Evolutionary conservation across 2,113 vertebrate genomes (phyloP).

Genomic region (Porphyrio hochstetteri): DNA sequence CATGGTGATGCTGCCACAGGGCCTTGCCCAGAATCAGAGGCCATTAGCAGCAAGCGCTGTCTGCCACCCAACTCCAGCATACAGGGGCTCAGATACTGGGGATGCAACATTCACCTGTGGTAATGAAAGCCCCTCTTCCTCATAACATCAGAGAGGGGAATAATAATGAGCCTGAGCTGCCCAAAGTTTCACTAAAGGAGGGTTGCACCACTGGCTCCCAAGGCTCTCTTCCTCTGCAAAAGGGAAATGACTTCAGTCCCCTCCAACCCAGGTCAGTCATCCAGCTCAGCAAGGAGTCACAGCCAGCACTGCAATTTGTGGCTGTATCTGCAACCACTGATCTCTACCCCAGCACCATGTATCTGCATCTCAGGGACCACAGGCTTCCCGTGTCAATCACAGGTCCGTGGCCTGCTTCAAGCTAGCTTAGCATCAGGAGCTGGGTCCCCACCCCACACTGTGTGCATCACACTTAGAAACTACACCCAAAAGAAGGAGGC

Average conservation of each 20-base stretch:
- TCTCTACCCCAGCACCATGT: not conserved
- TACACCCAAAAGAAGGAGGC: not conserved
- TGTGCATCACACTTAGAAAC: accelerated
- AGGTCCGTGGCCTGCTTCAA: not conserved
- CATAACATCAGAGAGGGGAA: not conserved
- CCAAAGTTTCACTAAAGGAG: not conserved
- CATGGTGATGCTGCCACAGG: not conserved
- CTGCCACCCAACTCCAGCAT: not conserved
- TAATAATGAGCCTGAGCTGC: not conserved
- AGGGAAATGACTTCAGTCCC: not conserved
- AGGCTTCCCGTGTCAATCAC: not conserved
- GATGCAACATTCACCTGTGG: accelerated
- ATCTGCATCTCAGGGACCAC: not conserved
- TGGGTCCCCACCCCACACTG: accelerated
- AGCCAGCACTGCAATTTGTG: not conserved
- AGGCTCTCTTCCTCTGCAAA: not conserved
- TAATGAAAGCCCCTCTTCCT: not conserved
- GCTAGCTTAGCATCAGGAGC: accelerated
- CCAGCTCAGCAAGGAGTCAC: not conserved
- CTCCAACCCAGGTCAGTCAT: not conserved
- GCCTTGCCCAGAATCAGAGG: not conserved
- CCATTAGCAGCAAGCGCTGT: too few relatives aligned
- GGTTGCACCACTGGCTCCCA: not conserved
- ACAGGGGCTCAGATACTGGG: not conserved
- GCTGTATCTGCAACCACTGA: not conserved